Evolutionary conservation across 2,888 invertebrate genomes (phyloP), one percentile per base, ranked within the genome.

Genomic region (Pheosia tremula): DNA sequence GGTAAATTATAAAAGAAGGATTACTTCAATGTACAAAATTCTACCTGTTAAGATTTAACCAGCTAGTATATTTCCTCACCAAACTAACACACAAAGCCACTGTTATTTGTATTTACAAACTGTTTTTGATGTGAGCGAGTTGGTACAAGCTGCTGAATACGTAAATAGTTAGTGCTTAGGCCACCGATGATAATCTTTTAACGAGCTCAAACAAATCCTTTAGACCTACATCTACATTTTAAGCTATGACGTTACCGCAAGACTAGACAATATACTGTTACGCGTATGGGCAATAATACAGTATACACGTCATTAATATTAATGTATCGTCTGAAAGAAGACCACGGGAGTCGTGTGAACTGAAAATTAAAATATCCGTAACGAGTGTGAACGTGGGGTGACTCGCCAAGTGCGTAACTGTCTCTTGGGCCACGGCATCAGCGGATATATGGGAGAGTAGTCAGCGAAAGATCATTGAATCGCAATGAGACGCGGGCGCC

Each of bases 311-410:
- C 80, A 86, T 91, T 80, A 89, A 91, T 91, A 91, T 91, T 90
- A 85, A 91, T 89, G 85, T 66, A 64, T 69, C 59, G 68, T 84
- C 86, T 87, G 85, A 89, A 90, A 86, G 74, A 69, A 85, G 85
- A 82, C 74, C 81, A 80, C 75, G 72, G 67, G 68, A 79, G 77
- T 81, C 90, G 90, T 93, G 93, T 88, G 93, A 91, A 91, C 90
- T 91, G 90, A 87, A 90, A 90, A 90, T 90, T 89, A 87, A 91
- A 91, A 91, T 88, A 84, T 83, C 87, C 88, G 89, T 89, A 88
- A 83, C 85, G 81, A 69, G 41, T 61, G 41, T 60, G 77, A 74
- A 77, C 92, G 91, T 90, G 91, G 81, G 66, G 37, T 2, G 89
- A 68, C 67, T 90, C 59, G 66, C 72, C 77, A 78, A 85, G 39